A percentile compares a stretch with the other conserved stretches of the same genome.
These are phyloP conservation scores for Neoaliturus tenellus DNA, from an alignment of 2,888 invertebrate species.

Conservation along the genomic window DNA sequence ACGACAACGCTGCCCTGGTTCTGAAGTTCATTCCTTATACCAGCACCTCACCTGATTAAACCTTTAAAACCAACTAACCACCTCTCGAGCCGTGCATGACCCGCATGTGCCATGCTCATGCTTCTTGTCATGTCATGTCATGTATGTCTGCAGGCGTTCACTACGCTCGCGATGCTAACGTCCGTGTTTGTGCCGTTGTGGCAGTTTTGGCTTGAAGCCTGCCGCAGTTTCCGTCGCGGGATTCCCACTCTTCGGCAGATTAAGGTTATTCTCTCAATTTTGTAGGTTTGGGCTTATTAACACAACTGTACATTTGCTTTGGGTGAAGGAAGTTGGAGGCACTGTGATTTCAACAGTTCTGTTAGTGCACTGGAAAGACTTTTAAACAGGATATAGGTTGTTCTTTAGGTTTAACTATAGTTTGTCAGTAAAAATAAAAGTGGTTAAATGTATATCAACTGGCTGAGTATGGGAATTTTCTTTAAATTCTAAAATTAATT, in stretches of 20 bases:
- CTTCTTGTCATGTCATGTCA: slow-evolving; percentile 10
- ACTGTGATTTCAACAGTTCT: neutral
- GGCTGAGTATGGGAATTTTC: too few species aligned
- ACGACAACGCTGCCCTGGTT: too few species aligned
- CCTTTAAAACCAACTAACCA: too few species aligned
- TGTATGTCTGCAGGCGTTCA: slow-evolving; percentile 39
- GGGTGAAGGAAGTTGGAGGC: neutral
- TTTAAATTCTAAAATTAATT: too few species aligned
- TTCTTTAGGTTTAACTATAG: too few species aligned
- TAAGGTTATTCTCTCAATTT: slow-evolving; percentile 6
- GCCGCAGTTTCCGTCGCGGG: slow-evolving; percentile 28
- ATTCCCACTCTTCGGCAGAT: slow-evolving; percentile 2
- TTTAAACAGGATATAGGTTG: too few species aligned
- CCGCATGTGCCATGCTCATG: neutral
- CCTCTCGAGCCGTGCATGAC: neutral
- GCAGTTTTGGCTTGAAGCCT: neutral
- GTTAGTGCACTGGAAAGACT: neutral
- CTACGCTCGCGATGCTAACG: slow-evolving; percentile 19
- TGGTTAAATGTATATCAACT: too few species aligned
- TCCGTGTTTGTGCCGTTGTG: slow-evolving; percentile 32
- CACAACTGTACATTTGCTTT: slow-evolving; percentile 3
- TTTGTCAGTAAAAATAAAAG: too few species aligned
- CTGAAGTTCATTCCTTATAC: too few species aligned
- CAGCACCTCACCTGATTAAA: too few species aligned
- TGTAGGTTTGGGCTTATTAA: neutral